Evolutionary conservation across 2,113 vertebrate genomes (phyloP), one percentile per base, ranked within the genome.

Genomic region (Mola mola): DNA sequence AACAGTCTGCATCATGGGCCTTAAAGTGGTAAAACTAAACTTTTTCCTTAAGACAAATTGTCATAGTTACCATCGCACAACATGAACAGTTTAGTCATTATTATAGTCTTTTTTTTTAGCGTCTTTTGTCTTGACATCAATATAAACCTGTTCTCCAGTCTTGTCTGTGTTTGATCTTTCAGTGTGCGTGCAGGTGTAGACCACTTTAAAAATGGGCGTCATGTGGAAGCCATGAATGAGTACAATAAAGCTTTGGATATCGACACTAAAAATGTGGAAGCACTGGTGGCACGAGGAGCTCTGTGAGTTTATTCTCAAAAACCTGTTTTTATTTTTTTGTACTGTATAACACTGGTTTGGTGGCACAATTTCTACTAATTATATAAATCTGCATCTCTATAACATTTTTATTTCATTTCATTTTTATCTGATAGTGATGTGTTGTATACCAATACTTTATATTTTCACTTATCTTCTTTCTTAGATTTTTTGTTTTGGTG

Each of bases 201-300:
- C 82, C 95, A 95, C 88, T 99, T 99, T 81, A 99, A 98, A 79
- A 90, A 93, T 17, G 94, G 95, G 4, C 95, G 88, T 6, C 94
- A 96, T 0, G 96, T 98, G 10, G 96, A 99, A 66, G 96, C 97
- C 46, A 99, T 99, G 97, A 98, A 97, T 31, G 97, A 98, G 68
- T 99, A 98, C 79, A 99, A 97, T 90, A 98, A 98, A 63, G 97
- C 96, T 37, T 68, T 99, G 83, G 96, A 99, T 83, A 98, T 99
- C 4, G 97, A 99, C 81, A 90, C 87, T 0, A 93, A 95, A 16
- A 98, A 99, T 0, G 95, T 98, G 22, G 97, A 99, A 87, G 96
- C 97, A 8, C 89, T 98, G 40, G 97, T 99, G 63, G 97, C 97
- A n/a, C 95, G 97, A 4, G 97, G 97, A 81, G 97, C 97, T 46